Evolutionary conservation across 2,888 invertebrate species (phyloP), one percentile per base, ranked within the genome.

Genomic region (Graphium colonna): DNA sequence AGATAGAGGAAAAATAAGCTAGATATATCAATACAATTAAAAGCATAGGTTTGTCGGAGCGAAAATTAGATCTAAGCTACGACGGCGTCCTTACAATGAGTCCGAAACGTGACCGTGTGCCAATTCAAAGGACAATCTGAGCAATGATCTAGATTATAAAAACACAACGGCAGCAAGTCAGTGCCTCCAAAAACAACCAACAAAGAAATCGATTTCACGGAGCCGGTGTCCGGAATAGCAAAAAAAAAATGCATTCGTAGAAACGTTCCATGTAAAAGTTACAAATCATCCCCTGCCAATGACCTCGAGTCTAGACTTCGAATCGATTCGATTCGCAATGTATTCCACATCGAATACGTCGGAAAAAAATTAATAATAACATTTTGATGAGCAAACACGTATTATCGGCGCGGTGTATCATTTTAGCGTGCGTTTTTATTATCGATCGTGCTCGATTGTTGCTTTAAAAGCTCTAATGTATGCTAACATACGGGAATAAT

Each of bases 261-360:
- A 75, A 71, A 73, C 67, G 67, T 65, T 64, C 64, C 60, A 59
- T 62, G 69, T 68, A 63, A 88, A 84, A 84, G 63, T 82, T 77
- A 82, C 86, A 64, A 83, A 76, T 88, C 88, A 88, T 87, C 87
- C 87, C 85, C 83, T 76, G 84, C 60, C 85, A 87, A 79, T 79
- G 84, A 85, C 80, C 86, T 67, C 67, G 55, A 69, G 79, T 80
- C 85, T 83, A 85, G 83, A 82, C 78, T 62, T 59, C 64, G 67
- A 21, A 21, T 3, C 21, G 56, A 66, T 46, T 33, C 68, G 69
- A 68, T 67, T 65, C 69, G 63, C 64, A 68, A 63, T 63, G 45
- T n/a, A n/a, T n/a, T n/a, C n/a, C n/a, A n/a, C n/a, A n/a, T n/a
- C n/a, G 56, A 12, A 13, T n/a, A 13, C 12, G 12, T 21, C 21